Base-by-base conservation (phyloP, 2,113 vertebrate species). In the Sarotherodon lohbergeri region DNA sequence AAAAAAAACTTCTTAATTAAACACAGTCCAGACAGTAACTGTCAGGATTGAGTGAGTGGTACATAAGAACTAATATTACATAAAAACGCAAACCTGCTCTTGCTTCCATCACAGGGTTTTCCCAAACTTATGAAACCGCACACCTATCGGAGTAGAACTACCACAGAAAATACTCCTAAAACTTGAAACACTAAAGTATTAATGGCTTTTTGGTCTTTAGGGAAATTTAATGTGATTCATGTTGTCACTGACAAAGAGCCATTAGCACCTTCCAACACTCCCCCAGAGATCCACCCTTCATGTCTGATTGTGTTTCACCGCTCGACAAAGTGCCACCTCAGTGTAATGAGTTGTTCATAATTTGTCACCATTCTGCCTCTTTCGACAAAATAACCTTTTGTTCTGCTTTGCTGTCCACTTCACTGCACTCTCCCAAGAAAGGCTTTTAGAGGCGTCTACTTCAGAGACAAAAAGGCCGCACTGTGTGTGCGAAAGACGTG, bases 311-410 rank as follows among this genome's bases (percentile, higher is more conserved):
- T 93, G 89, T 94, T 92, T 92, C 82, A 52, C 73, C 66, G 86
- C 87, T 91, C 79, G 29, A 89, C 89, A 89, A 92, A 90, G 86
- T 81, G 83, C 89, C 90, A 85, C 87, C 91, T 90, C 82, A 76
- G 90, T 91, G 90, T 93, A 95, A 94, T 94, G 94, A 95, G 68
- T 93, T 93, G 91, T 95, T 95, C 92, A 95, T 95, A 93, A 93
- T 93, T 86, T 92, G 86, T 90, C 89, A 89, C 73, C 91, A 83
- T 90, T 87, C 81, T 87, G 84, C 90, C 86, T 93, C 91, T 90
- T 93, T 91, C 68, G 68, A 91, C 91, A 95, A 92, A 92, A 93
- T 89, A 91, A 90, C 84, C 89, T 89, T 90, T 90, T 88, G 68
- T 89, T 93, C 92, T 52, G 81, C 88, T 90, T 83, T 88, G 86